Evolutionary conservation across 2,888 invertebrate genomes (phyloP), one percentile per base, ranked within the genome.

Genomic region (Eristalis intricaria): DNA sequence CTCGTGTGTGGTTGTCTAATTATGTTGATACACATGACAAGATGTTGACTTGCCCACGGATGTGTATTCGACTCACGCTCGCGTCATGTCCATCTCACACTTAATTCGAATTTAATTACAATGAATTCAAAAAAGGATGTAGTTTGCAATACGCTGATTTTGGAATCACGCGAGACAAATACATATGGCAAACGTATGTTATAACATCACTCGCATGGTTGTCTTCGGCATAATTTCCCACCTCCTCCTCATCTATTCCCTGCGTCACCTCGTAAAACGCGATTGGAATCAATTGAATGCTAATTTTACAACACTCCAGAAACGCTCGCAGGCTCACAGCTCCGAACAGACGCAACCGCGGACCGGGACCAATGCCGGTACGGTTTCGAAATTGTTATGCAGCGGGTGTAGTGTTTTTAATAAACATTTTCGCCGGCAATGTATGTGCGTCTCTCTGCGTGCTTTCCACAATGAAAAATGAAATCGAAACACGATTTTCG

Each of bases 401-500:
- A 87, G 84, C 84, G 87, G 79, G 87, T 84, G 87, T 87, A 66
- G 76, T 71, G 73, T 85, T 84, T 86, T 87, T 83, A 87, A 87
- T 87, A 87, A 84, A 87, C 80, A 84, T 84, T 80, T 83, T 87
- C 71, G 79, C 87, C 75, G 40, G 69, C 64, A 50, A 50, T 50
- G 50, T 50, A 19, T 50, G 19, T 50, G 19, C 19, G 3, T n/a
- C 43, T n/a, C 43, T 43, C 2, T 71, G 87, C 50, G 70, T 82
- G 64, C 60, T 82, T 76, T 84, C 84, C 63, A 50, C 50, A 80
- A 68, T 76, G 87, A 79, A 84, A 87, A 87, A 83, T 80, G 79
- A 87, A 84, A 87, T 87, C 87, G 79, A 84, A 87, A 84, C 84
- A 84, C 80, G 87, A 79, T 84, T 87, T 87, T 87, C 87, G 87